A percentile compares a stretch with the other conserved stretches of the same genome.
Conservation (phyloP, 2,113 vertebrate genomes). For the Athene noctua region DNA sequence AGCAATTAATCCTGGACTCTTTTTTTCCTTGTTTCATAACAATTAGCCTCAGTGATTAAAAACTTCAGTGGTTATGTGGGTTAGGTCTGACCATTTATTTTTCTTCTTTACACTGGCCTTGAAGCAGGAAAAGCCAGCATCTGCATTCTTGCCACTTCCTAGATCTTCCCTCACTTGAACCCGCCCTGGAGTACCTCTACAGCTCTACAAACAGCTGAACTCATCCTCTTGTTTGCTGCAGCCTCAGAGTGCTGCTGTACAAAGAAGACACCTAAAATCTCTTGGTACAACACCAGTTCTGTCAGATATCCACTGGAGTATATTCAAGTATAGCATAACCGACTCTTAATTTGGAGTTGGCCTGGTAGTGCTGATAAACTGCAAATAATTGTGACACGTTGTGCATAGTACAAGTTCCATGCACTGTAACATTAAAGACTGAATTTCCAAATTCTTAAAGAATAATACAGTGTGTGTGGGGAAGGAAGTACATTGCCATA, state of each 20-base stretch:
- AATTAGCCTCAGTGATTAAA: neutral
- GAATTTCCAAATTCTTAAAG: neutral
- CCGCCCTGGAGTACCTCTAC: fast-evolving
- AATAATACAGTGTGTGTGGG: fast-evolving
- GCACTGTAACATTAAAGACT: neutral
- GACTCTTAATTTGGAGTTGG: neutral
- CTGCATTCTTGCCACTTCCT: neutral
- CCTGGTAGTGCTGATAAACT: neutral
- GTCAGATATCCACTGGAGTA: neutral
- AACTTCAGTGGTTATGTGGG: fast-evolving
- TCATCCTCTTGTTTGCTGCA: neutral
- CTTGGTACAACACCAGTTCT: neutral
- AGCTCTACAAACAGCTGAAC: neutral
- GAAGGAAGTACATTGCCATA: neutral
- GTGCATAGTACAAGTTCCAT: neutral
- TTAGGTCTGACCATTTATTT: neutral
- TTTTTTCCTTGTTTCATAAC: neutral
- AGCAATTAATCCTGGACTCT: neutral
- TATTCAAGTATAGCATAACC: neutral
- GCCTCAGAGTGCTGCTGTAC: neutral
- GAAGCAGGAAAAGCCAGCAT: neutral
- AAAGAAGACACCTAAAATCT: neutral
- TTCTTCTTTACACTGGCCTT: neutral
- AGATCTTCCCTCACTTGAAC: neutral
- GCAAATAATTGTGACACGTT: neutral